Conservation (phyloP, 2,888 invertebrate genomes). For the Choristoneura rosaceana region DNA sequence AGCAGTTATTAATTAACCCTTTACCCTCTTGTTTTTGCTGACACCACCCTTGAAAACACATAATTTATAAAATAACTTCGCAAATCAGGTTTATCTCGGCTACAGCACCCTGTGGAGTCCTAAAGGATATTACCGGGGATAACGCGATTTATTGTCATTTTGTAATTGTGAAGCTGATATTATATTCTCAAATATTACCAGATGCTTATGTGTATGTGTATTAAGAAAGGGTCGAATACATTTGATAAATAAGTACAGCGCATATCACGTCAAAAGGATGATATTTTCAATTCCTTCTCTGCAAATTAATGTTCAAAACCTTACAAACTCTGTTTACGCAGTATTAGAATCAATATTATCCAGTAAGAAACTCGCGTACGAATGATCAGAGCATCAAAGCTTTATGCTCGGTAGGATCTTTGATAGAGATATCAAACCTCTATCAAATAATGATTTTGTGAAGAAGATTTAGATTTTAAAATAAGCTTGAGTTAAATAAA, state of each 20-base stretch:
- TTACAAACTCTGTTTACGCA: conserved; percentile 6
- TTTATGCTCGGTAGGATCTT: conserved; percentile 12
- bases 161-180: not conserved
- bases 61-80: conserved; percentile 21
- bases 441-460: not conserved
- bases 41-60: conserved; percentile 13
- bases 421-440: not conserved
- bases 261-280: not conserved
- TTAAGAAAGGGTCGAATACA: not conserved
- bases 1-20: conserved; percentile 30
- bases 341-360: conserved; percentile 22
- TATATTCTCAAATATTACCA: not conserved
- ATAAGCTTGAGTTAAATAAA: not conserved
- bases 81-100: conserved; percentile 14
- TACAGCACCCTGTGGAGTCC: conserved; percentile 18
- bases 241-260: not conserved
- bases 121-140: conserved; percentile 3
- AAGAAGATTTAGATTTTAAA: not conserved
- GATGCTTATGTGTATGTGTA: not conserved
- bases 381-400: conserved; percentile 14
- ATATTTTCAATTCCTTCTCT: not conserved
- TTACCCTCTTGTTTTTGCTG: conserved; percentile 27
- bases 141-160: not conserved
- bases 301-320: conserved; percentile 14
- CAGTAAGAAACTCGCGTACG: conserved; percentile 15